A percentile compares a stretch with the other conserved stretches of the same genome.
Evolutionary conservation across 2,113 vertebrate genomes (phyloP).

Genomic region (Nothobranchius kuhntae): DNA sequence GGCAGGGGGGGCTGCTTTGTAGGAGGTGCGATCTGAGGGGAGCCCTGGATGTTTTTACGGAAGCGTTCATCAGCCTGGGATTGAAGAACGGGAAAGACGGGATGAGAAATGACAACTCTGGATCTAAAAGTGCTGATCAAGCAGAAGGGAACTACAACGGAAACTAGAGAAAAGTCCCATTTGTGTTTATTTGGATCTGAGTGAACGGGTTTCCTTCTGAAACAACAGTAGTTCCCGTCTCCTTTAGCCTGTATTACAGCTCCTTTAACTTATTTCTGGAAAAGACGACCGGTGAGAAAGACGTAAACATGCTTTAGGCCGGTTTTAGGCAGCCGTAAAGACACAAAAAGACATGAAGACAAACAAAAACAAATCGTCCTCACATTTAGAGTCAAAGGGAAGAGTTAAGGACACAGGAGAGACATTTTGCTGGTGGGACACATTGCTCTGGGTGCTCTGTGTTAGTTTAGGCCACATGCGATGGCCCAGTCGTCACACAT

Average conservation of each 20-base stretch:
- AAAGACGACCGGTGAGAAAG: background rate
- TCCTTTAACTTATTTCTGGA: background rate
- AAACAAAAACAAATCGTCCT: constrained; percentile 10
- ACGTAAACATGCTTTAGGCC: constrained; percentile 57
- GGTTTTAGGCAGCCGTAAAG: constrained; percentile 31
- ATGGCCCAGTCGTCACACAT: constrained; percentile 19
- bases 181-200: background rate
- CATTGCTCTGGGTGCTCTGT: background rate
- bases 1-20: constrained; percentile 92
- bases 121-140: constrained; percentile 3
- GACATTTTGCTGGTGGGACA: constrained; percentile 5
- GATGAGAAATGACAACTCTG: constrained; percentile 1
- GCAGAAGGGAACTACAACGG: constrained; percentile 15
- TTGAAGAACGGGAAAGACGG: constrained; percentile 14
- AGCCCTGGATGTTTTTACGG: constrained; percentile 95
- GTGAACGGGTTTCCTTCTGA: too few species aligned
- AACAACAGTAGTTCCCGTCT: constrained; percentile 22
- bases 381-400: background rate
- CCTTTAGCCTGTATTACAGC: constrained; percentile 1
- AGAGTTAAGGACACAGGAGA: constrained; percentile 45
- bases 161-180: background rate
- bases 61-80: constrained; percentile 93
- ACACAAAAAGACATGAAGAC: constrained; percentile 29
- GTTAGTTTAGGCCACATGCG: constrained; percentile 75
- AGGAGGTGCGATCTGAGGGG: constrained; percentile 91